Evolutionary conservation across 2,888 invertebrate species (phyloP).

Genomic region (Eupeodes latifasciatus): DNA sequence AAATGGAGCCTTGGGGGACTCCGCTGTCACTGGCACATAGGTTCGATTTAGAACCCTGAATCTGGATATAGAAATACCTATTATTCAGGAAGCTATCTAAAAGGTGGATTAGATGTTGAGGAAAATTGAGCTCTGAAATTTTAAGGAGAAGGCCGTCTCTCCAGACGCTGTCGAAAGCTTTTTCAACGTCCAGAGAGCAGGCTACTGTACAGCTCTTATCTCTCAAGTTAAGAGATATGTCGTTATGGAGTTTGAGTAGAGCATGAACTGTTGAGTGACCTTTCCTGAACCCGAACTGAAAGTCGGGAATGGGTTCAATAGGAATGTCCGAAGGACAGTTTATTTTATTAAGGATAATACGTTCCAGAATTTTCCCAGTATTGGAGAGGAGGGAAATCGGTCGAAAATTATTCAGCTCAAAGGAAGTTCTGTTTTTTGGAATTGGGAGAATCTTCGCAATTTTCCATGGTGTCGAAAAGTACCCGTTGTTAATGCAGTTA

Average conservation of each 20-base stretch:
- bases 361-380: no score
- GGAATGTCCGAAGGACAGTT: no score
- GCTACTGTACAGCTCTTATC: not conserved
- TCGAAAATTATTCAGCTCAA: no score
- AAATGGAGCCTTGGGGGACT: constrained; percentile 45
- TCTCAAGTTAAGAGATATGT: not conserved
- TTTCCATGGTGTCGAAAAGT: no score
- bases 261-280: not conserved
- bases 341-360: no score
- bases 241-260: not conserved
- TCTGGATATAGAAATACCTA: constrained; percentile 26
- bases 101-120: not conserved
- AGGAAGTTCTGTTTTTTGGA: no score
- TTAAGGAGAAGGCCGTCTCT: not conserved
- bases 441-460: no score
- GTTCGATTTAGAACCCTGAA: constrained; percentile 10
- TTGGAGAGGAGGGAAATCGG: no score
- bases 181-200: not conserved
- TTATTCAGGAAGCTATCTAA: constrained; percentile 36
- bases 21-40: constrained; percentile 11
- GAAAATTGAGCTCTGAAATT: not conserved
- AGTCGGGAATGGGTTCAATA: no score
- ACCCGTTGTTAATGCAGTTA: no score
- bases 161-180: not conserved
- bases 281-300: not conserved